These are phyloP conservation scores for Dendroctonus valens DNA, from an alignment of 1,140 invertebrate species.

Conservation along the genomic window DNA sequence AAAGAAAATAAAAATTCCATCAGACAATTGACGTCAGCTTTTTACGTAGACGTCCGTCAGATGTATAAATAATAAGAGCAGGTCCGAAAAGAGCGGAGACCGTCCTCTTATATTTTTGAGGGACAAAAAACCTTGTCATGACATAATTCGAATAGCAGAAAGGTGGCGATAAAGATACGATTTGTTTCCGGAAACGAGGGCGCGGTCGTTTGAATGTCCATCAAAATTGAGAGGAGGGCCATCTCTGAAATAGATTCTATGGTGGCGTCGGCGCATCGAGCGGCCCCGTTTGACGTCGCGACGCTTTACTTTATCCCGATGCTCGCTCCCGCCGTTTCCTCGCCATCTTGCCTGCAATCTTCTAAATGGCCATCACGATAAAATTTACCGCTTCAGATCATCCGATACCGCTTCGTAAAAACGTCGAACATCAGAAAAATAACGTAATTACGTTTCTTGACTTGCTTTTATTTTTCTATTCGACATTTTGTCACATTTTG, in stretches of 20 bases:
- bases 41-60: too few relatives aligned
- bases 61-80: background rate
- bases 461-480: slow-evolving; percentile 16
- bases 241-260: slow-evolving; percentile 44
- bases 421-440: slow-evolving; percentile 27
- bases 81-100: background rate
- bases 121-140: slow-evolving; percentile 8
- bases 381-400: slow-evolving; percentile 43
- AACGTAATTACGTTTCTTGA: slow-evolving; percentile 21
- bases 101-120: slow-evolving; percentile 14
- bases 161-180: slow-evolving; percentile 41
- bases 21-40: too few relatives aligned
- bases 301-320: slow-evolving; percentile 39
- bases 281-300: slow-evolving; percentile 40
- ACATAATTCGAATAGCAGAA: slow-evolving; percentile 23
- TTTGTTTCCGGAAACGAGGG: slow-evolving; percentile 49
- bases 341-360: slow-evolving; percentile 49
- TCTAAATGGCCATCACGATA: slow-evolving; percentile 49
- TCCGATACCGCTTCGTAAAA: slow-evolving; percentile 32
- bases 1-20: too few relatives aligned
- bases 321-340: slow-evolving; percentile 26
- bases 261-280: slow-evolving; percentile 44
- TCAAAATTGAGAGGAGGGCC: slow-evolving; percentile 51
- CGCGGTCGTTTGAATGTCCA: slow-evolving; percentile 50
- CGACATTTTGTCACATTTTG: background rate